These are phyloP conservation scores for Peromyscus melanophrys DNA, from an alignment of 2,797 vertebrate species.

Conservation along the genomic window DNA sequence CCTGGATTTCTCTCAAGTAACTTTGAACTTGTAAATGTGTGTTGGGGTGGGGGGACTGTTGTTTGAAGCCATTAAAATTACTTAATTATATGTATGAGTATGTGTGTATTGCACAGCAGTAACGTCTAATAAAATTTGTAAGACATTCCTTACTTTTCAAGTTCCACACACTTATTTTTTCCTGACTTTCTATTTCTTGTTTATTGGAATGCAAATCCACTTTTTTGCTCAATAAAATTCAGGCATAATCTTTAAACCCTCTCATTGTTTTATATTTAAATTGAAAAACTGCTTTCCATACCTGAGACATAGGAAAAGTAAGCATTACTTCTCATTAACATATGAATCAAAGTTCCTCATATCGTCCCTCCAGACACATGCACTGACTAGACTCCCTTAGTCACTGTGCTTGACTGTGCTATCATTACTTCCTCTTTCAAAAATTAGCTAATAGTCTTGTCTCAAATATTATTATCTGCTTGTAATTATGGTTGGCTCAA, in stretches of 20 bases:
- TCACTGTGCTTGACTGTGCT: not conserved
- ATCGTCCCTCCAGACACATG: not conserved
- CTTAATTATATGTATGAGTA: not conserved
- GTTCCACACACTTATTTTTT: not conserved
- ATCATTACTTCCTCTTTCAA: not conserved
- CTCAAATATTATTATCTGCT: not conserved
- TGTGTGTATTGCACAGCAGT: not conserved
- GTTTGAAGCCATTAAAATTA: not conserved
- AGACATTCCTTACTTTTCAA: not conserved
- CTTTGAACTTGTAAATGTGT: not conserved
- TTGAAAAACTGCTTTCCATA: not conserved
- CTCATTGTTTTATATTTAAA: not conserved
- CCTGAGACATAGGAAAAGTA: not conserved
- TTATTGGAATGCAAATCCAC: not conserved
- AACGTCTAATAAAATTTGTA: not conserved
- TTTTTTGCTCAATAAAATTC: not conserved
- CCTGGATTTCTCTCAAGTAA: not conserved
- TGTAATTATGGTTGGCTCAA: not conserved
- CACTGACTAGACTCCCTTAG: not conserved
- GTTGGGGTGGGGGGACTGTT: not conserved
- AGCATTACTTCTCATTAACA: not conserved
- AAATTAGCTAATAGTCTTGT: not conserved
- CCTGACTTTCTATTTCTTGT: not conserved
- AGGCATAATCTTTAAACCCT: not conserved
- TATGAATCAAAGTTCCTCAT: no score